A percentile compares a stretch with the other conserved stretches of the same genome.
These are phyloP conservation scores for Drosophila stalkeri DNA, from an alignment of 2,888 invertebrate genomes.

Conservation along the genomic window DNA sequence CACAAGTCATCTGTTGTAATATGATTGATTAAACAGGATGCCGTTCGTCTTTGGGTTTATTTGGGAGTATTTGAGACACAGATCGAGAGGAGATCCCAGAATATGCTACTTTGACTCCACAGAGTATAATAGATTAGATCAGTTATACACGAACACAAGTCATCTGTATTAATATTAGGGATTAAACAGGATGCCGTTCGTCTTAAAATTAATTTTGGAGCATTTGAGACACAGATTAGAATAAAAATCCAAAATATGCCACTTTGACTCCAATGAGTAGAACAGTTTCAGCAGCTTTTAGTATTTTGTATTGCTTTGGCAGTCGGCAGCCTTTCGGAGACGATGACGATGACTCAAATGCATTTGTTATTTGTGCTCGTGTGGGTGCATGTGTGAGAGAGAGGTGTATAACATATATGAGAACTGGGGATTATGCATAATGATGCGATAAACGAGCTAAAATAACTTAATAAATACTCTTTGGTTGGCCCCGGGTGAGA, in stretches of 20 bases:
- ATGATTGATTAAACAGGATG: constrained; percentile 62
- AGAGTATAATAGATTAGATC: not conserved
- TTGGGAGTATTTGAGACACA: constrained; percentile 60
- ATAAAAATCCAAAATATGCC: constrained; percentile 32
- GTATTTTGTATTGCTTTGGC: not conserved
- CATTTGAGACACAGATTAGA: constrained; percentile 50
- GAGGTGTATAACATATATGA: constrained; percentile 14
- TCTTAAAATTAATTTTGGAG: constrained; percentile 28
- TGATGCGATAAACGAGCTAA: constrained; percentile 65
- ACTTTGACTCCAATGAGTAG: constrained; percentile 46
- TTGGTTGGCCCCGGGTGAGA: constrained; percentile 18
- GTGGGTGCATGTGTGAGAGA: not conserved
- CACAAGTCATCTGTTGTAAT: constrained; percentile 61
- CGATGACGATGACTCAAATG: constrained; percentile 62
- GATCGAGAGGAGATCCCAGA: not conserved
- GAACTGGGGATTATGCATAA: constrained; percentile 55
- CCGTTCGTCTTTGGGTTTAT: constrained; percentile 43
- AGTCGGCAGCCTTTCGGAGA: constrained; percentile 9
- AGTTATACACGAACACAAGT: constrained; percentile 42
- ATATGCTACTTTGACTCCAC: constrained; percentile 54
- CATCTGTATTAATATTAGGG: constrained; percentile 42
- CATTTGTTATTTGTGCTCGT: constrained; percentile 8
- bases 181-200: constrained; percentile 37
- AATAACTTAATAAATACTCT: constrained; percentile 60
- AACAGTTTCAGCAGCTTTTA: constrained; percentile 31